phyloP scores from a whole-genome alignment of 2,113 vertebrate genomes.

The Leptobrachium leishanense region DNA sequence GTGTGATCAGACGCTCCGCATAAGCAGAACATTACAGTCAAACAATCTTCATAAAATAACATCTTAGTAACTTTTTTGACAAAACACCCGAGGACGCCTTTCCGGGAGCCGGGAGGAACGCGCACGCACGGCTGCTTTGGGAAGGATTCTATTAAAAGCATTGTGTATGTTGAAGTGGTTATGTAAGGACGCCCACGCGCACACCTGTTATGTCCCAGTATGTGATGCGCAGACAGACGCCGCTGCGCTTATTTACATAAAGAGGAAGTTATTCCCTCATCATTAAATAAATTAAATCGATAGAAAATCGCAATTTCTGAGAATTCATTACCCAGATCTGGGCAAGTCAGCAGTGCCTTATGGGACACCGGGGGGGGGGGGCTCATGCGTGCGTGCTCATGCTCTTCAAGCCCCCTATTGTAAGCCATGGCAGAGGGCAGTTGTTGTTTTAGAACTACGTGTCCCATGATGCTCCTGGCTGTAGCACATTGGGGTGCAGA shows the following conservation, averaged over 20 bases:
- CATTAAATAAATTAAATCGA: not conserved
- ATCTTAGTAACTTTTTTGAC: not conserved
- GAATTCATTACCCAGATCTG: not conserved
- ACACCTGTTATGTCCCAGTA: not conserved
- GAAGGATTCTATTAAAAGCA: not conserved
- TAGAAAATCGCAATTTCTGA: not conserved
- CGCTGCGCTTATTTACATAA: not conserved
- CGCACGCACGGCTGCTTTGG: not conserved
- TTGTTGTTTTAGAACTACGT: too few relatives aligned
- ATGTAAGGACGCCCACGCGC: constrained; percentile 19
- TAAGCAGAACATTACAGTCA: too few relatives aligned
- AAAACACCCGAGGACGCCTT: not conserved
- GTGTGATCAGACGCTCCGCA: too few relatives aligned
- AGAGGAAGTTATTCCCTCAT: not conserved
- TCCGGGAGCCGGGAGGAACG: not conserved
- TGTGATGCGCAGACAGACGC: not conserved
- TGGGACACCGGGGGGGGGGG: too few relatives aligned
- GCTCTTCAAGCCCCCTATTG: too few relatives aligned
- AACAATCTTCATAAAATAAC: too few relatives aligned
- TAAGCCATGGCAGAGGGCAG: too few relatives aligned
- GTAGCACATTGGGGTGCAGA: too few relatives aligned
- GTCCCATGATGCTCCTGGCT: too few relatives aligned
- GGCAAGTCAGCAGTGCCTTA: too few relatives aligned
- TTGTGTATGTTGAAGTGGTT: constrained; percentile 1
- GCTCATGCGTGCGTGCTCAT: too few relatives aligned